phyloP scores from a whole-genome alignment of 92 coral and sea anemone species.

The Porites cylindrica region DNA sequence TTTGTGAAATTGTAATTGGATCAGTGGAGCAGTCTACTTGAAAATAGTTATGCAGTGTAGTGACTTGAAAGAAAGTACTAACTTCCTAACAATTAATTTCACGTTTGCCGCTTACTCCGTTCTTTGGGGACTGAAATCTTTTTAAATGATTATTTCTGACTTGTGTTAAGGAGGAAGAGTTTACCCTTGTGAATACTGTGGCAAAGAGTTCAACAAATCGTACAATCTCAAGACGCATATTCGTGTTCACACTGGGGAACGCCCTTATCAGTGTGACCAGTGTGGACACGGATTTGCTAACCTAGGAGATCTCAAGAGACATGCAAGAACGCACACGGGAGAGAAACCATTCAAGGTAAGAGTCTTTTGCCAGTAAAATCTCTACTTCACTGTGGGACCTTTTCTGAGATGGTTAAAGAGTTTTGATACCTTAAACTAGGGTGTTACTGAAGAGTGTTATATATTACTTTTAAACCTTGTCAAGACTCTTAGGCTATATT shows the following conservation, averaged over 20 bases:
- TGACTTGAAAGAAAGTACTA: no score
- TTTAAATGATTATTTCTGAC: not conserved
- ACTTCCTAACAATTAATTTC: no score
- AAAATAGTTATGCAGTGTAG: no score
- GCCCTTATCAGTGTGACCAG: slow-evolving; percentile 93
- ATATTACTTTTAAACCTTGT: no score
- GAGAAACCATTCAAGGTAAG: slow-evolving; percentile 96
- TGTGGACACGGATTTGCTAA: slow-evolving; percentile 99
- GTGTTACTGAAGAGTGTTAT: no score
- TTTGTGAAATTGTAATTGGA: no score
- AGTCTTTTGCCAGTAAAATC: not conserved
- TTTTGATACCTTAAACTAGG: no score
- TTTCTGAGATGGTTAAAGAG: not conserved
- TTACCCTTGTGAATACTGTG: slow-evolving; percentile 94
- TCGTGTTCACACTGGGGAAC: slow-evolving; percentile 97
- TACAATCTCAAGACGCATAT: slow-evolving; percentile 98
- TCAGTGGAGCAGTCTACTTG: no score
- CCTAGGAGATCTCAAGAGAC: slow-evolving; percentile 96
- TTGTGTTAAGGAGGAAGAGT: slow-evolving; percentile 70
- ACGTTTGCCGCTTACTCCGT: no score
- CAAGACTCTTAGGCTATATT: no score
- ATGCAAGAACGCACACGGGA: slow-evolving; percentile 96
- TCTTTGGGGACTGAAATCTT: no score
- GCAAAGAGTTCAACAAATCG: slow-evolving; percentile 95
- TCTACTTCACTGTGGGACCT: not conserved